Percentiles rank a stretch among this genome's conserved stretches.
These are phyloP conservation scores for Callocephalon fimbriatum DNA, from an alignment of 2,113 vertebrate genomes.

Conservation along the genomic window DNA sequence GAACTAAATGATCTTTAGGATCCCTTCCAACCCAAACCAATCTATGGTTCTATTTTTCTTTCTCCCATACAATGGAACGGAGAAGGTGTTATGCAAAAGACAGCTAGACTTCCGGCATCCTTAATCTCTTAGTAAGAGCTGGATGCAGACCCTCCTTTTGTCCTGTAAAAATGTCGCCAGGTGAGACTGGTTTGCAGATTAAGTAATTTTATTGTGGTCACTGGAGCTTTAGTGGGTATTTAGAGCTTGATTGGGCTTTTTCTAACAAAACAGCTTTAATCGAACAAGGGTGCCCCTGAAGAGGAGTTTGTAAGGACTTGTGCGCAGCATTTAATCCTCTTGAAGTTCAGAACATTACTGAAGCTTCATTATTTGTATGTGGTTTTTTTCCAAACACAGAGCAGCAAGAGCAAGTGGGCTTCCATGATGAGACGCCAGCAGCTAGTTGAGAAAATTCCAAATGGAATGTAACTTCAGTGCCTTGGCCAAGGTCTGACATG, in stretches of 20 bases:
- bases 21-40: background rate
- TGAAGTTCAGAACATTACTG: background rate
- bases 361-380: background rate
- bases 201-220: background rate
- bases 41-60: background rate
- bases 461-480: background rate
- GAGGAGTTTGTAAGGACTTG: background rate
- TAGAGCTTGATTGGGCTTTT: background rate
- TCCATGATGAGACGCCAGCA: background rate
- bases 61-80: fast-evolving
- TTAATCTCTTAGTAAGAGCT: background rate
- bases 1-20: background rate
- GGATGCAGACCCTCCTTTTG: background rate
- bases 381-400: background rate
- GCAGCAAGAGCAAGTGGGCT: background rate
- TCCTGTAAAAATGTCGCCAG: background rate
- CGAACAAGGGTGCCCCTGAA: background rate
- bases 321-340: background rate
- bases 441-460: background rate
- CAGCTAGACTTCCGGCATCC: background rate
- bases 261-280: background rate
- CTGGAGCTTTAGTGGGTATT: background rate
- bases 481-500: background rate
- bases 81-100: background rate
- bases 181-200: background rate